A percentile compares a stretch with the other conserved stretches of the same genome.
These are phyloP conservation scores for Stegostoma tigrinum DNA, from an alignment of 2,113 vertebrate genomes.

Conservation along the genomic window DNA sequence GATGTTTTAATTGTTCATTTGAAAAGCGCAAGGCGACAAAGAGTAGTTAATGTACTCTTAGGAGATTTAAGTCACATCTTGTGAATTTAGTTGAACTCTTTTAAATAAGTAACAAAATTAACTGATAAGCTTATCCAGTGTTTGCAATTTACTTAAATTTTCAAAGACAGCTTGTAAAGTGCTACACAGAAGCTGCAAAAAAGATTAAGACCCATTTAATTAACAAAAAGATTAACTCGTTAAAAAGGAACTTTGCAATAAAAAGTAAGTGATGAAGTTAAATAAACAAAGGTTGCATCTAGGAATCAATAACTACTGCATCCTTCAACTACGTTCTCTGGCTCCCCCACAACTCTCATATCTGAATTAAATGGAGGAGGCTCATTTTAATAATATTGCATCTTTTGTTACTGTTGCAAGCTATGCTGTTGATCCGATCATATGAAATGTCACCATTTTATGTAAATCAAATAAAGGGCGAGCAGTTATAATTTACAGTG, in stretches of 20 bases:
- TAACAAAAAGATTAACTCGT: neutral
- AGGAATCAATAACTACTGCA: neutral
- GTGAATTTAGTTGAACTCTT: neutral
- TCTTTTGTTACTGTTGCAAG: neutral
- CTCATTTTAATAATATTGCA: neutral
- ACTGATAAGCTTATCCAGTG: neutral
- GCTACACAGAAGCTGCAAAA: neutral
- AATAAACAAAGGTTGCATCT: neutral
- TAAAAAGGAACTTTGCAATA: neutral
- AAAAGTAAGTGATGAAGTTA: neutral
- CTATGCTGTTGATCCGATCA: neutral
- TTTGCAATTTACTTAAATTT: neutral
- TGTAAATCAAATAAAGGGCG: neutral
- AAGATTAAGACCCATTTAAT: conserved; percentile 5
- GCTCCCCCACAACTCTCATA: neutral
- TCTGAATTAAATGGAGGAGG: neutral
- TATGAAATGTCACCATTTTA: neutral
- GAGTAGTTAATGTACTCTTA: neutral
- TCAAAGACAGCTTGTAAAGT: neutral
- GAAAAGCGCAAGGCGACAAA: neutral
- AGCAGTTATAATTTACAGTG: neutral
- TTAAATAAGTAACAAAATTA: neutral
- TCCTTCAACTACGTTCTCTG: neutral
- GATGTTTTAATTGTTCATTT: neutral
- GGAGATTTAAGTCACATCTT: neutral